Conservation (phyloP, 53 echinoderm and acorn worm genomes). For the Glandiceps talaboti region DNA sequence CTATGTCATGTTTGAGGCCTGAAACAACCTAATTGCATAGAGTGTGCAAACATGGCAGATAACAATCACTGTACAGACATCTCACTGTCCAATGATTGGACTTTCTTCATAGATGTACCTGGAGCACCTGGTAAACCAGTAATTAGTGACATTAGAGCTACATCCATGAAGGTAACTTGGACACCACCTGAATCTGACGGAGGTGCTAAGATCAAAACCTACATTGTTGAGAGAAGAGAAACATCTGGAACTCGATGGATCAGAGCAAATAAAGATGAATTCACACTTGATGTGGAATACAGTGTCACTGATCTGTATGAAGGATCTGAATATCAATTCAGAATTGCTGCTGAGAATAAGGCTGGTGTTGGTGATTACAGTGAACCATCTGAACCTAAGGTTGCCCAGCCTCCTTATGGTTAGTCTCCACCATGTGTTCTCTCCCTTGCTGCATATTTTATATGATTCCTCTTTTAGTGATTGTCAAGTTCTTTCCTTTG, state of each 20-base stretch:
- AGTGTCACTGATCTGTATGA: constrained; percentile 49
- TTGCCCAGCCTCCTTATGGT: constrained; percentile 96
- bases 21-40: too few species aligned
- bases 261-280: constrained; percentile 33
- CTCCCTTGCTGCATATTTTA: not conserved
- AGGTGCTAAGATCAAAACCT: constrained; percentile 49
- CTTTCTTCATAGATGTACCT: constrained; percentile 50
- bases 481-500: too few species aligned
- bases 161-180: constrained; percentile 42
- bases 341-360: constrained; percentile 71
- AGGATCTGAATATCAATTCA: constrained; percentile 75
- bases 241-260: constrained; percentile 49
- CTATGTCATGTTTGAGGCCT: too few species aligned
- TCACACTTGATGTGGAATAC: not conserved
- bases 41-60: too few species aligned
- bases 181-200: constrained; percentile 56
- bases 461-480: not conserved
- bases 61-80: too few species aligned
- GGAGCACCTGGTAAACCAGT: constrained; percentile 74
- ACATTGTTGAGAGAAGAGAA: constrained; percentile 57
- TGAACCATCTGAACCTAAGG: constrained; percentile 51
- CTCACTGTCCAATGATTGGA: too few species aligned
- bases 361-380: constrained; percentile 52
- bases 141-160: constrained; percentile 26
- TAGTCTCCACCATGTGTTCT: not conserved